Evolutionary conservation across 2,888 invertebrate species (phyloP).

Genomic region (Diarsia mendica): DNA sequence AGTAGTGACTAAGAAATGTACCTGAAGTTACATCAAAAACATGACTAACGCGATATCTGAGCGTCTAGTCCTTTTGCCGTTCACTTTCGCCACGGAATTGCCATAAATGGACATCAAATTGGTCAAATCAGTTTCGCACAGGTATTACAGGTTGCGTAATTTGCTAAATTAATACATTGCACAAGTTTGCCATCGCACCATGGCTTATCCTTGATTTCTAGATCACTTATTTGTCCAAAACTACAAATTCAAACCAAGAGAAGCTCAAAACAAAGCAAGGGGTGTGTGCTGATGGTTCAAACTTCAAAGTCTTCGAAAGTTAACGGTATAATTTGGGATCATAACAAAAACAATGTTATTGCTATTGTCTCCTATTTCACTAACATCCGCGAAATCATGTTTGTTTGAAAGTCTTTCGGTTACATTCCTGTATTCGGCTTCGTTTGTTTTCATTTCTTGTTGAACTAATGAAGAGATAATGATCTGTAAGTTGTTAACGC

Average conservation of each 20-base stretch:
- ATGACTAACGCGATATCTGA: slow-evolving; percentile 62
- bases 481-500: slow-evolving; percentile 49
- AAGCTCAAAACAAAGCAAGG: background rate
- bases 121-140: slow-evolving; percentile 72
- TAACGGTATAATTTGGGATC: slow-evolving; percentile 11
- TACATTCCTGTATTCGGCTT: slow-evolving; percentile 32
- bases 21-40: slow-evolving; percentile 53
- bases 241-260: background rate
- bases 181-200: slow-evolving; percentile 53
- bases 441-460: slow-evolving; percentile 48
- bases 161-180: slow-evolving; percentile 67
- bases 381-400: slow-evolving; percentile 39
- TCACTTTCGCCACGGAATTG: slow-evolving; percentile 72
- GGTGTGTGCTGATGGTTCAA: background rate
- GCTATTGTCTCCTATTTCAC: slow-evolving; percentile 32
- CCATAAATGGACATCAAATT: slow-evolving; percentile 74
- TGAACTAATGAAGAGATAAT: slow-evolving; percentile 50
- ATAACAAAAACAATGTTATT: slow-evolving; percentile 21
- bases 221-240: slow-evolving; percentile 14
- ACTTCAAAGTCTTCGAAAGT: background rate
- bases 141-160: slow-evolving; percentile 70
- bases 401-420: slow-evolving; percentile 32
- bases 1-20: slow-evolving; percentile 37
- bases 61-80: slow-evolving; percentile 66
- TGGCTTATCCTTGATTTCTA: slow-evolving; percentile 26